phyloP scores from a whole-genome alignment of 2,113 vertebrate genomes.

The Callipepla californica region DNA sequence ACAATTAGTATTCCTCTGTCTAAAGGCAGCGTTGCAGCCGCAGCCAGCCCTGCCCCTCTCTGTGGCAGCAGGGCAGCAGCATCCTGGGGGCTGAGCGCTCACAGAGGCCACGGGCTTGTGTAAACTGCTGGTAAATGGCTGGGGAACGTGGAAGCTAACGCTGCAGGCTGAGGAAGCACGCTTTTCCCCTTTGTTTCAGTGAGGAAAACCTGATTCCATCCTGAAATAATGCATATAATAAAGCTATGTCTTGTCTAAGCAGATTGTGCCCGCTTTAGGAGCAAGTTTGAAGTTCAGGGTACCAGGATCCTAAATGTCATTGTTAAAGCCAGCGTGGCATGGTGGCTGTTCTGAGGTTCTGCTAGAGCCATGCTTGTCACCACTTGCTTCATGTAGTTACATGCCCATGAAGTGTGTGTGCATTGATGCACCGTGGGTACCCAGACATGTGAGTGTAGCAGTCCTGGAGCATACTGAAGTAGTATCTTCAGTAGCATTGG shows the following conservation, averaged over 20 bases:
- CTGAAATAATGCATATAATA: neutral
- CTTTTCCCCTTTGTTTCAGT: neutral
- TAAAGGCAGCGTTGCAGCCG: constrained; percentile 8
- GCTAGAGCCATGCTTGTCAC: neutral
- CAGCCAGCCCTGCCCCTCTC: neutral
- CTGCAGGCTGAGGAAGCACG: neutral
- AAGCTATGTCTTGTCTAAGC: neutral
- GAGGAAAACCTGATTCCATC: neutral
- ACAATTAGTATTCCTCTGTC: constrained; percentile 76
- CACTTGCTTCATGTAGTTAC: neutral
- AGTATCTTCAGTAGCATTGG: neutral
- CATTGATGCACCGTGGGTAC: neutral
- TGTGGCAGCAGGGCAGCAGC: neutral
- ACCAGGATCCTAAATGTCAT: neutral
- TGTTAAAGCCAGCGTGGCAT: neutral
- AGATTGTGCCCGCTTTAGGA: neutral
- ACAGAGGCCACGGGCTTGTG: neutral
- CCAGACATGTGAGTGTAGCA: neutral
- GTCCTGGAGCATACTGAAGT: neutral
- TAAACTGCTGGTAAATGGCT: neutral
- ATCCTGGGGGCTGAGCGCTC: neutral
- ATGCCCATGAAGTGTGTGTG: rapidly evolving
- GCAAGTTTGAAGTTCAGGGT: neutral
- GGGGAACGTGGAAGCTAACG: neutral
- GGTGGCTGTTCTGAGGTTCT: neutral